Percentiles rank a stretch among this genome's conserved stretches.
These are phyloP conservation scores for Equus przewalskii DNA, from an alignment of 2,113 vertebrate genomes.

Conservation along the genomic window DNA sequence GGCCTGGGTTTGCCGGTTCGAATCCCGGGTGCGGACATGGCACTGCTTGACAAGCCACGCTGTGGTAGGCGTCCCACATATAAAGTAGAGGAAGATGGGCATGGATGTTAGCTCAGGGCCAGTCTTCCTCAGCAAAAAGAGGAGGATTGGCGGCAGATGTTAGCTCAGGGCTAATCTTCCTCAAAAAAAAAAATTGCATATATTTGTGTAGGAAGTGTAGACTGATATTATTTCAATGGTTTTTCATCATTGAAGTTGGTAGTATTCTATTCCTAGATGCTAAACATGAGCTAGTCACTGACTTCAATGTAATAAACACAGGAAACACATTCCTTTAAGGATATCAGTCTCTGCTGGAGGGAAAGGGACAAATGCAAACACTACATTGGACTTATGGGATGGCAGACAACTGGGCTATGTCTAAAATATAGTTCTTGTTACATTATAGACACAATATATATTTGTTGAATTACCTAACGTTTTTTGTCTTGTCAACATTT, in stretches of 20 bases:
- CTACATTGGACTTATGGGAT: neutral
- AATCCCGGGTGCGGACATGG: no score
- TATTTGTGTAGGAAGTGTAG: neutral
- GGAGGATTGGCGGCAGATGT: no score
- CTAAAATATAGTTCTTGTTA: neutral
- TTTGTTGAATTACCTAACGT: neutral
- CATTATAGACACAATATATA: neutral
- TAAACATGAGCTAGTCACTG: neutral
- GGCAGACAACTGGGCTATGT: neutral
- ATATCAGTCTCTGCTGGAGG: neutral
- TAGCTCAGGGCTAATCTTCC: no score
- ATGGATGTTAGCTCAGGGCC: no score
- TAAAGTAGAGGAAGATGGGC: no score
- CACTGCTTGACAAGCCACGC: no score
- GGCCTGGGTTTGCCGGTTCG: no score
- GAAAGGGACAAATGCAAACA: neutral
- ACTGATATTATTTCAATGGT: neutral
- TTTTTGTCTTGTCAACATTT: neutral
- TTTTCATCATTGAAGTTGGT: neutral
- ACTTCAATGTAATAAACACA: neutral
- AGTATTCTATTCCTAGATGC: neutral
- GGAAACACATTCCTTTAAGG: neutral
- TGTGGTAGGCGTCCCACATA: no score
- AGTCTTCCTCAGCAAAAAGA: no score
- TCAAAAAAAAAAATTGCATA: neutral